These are phyloP conservation scores for Aspidiotus destructor DNA, from an alignment of 2,888 invertebrate genomes.

Conservation along the genomic window DNA sequence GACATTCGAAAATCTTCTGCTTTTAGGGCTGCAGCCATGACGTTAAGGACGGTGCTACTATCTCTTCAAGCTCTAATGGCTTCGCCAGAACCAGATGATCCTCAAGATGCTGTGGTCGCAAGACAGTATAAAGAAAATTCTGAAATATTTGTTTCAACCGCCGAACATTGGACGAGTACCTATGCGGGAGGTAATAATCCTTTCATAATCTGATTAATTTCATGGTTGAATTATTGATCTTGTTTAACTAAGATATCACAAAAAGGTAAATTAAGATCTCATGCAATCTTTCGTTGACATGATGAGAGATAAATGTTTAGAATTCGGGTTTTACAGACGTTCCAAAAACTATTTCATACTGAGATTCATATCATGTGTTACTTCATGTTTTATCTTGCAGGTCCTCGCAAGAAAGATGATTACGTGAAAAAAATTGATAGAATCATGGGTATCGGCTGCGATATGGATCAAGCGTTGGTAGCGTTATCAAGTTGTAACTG, in stretches of 20 bases:
- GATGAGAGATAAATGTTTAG: no score
- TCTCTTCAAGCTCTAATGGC: constrained; percentile 91
- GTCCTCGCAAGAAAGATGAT: constrained; percentile 63
- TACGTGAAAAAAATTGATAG: constrained; percentile 79
- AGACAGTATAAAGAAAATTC: constrained; percentile 87
- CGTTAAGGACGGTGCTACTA: constrained; percentile 85
- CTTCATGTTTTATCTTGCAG: constrained; percentile 43
- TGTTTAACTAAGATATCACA: no score
- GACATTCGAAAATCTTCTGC: neutral
- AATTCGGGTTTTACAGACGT: neutral
- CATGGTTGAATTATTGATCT: no score
- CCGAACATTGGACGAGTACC: constrained; percentile 88
- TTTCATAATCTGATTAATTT: neutral
- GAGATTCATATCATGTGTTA: neutral
- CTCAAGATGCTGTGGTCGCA: constrained; percentile 94
- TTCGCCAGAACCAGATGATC: constrained; percentile 86
- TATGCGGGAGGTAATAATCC: constrained; percentile 61
- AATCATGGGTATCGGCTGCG: constrained; percentile 88
- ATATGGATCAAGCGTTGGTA: constrained; percentile 76
- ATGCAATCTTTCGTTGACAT: no score
- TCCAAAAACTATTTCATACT: neutral
- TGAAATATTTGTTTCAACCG: constrained; percentile 79
- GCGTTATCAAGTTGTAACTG: constrained; percentile 87
- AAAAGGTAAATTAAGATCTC: no score
- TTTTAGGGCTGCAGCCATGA: constrained; percentile 95